These are phyloP conservation scores for Pteruthius melanotis DNA, from an alignment of 2,113 vertebrate genomes.

Conservation along the genomic window DNA sequence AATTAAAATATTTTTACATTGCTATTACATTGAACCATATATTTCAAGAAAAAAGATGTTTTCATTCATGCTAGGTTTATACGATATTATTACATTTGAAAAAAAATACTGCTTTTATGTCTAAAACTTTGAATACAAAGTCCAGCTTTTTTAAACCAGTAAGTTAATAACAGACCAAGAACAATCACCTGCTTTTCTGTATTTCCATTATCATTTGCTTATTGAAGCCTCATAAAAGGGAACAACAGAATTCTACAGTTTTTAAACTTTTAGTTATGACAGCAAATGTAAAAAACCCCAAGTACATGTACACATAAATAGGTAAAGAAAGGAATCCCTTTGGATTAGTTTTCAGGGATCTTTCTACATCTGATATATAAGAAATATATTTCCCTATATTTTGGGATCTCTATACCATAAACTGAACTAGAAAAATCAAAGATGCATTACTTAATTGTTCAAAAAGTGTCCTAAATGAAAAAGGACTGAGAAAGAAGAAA, in stretches of 20 bases:
- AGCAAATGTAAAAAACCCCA: not conserved
- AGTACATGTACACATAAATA: not conserved
- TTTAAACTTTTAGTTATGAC: not conserved
- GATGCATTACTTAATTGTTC: not conserved
- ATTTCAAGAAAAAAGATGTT: not conserved
- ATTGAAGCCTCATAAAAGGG: not conserved
- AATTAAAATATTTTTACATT: not conserved
- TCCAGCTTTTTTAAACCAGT: not conserved
- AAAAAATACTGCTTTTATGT: not conserved
- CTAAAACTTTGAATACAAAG: not conserved
- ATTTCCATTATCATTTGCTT: not conserved
- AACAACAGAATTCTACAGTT: not conserved
- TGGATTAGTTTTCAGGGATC: not conserved
- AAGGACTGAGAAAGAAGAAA: not conserved
- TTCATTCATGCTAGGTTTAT: not conserved
- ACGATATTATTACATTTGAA: not conserved
- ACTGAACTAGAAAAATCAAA: not conserved
- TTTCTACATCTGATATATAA: not conserved
- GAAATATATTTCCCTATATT: not conserved
- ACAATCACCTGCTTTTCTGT: not conserved
- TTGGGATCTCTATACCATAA: not conserved
- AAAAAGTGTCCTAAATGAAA: not conserved
- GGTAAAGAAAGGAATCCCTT: not conserved
- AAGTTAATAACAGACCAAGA: not conserved
- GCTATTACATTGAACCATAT: not conserved